These are phyloP conservation scores for Anas platyrhynchos DNA, from an alignment of 2,113 vertebrate genomes.

Conservation along the genomic window DNA sequence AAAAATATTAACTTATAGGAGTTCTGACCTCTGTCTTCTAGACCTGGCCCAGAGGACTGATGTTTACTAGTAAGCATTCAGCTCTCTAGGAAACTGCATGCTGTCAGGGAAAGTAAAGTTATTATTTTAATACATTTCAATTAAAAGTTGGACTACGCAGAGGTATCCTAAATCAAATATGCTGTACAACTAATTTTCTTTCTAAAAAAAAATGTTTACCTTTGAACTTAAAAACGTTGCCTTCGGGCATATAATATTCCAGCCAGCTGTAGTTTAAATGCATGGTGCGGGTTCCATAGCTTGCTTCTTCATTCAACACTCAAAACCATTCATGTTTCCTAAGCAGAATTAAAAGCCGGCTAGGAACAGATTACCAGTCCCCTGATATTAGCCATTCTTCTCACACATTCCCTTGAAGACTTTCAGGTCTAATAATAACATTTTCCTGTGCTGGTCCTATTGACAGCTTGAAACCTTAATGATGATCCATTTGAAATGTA, in stretches of 20 bases:
- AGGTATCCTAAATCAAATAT: slow-evolving; percentile 45
- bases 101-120: slow-evolving; percentile 39
- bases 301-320: slow-evolving; percentile 50
- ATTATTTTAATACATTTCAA: slow-evolving; percentile 56
- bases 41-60: slow-evolving; percentile 32
- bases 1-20: slow-evolving; percentile 61
- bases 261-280: slow-evolving; percentile 48
- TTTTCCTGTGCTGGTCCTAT: slow-evolving; percentile 4
- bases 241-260: slow-evolving; percentile 47
- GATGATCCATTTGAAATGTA: neutral
- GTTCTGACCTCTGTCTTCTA: slow-evolving; percentile 61
- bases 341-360: slow-evolving; percentile 45
- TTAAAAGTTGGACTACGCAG: slow-evolving; percentile 37
- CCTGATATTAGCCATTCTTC: slow-evolving; percentile 51
- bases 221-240: slow-evolving; percentile 71
- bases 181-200: slow-evolving; percentile 58
- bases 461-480: slow-evolving; percentile 32
- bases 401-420: neutral
- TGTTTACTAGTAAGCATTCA: slow-evolving; percentile 22
- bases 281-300: slow-evolving; percentile 1
- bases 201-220: slow-evolving; percentile 65
- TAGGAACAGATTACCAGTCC: slow-evolving; percentile 34
- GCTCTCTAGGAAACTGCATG: slow-evolving; percentile 54
- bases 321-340: slow-evolving; percentile 50
- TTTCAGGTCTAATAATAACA: slow-evolving; percentile 38